Evolutionary conservation across 2,113 vertebrate species (phyloP), one percentile per base, ranked within the genome.

Genomic region (Myotis yumanensis): DNA sequence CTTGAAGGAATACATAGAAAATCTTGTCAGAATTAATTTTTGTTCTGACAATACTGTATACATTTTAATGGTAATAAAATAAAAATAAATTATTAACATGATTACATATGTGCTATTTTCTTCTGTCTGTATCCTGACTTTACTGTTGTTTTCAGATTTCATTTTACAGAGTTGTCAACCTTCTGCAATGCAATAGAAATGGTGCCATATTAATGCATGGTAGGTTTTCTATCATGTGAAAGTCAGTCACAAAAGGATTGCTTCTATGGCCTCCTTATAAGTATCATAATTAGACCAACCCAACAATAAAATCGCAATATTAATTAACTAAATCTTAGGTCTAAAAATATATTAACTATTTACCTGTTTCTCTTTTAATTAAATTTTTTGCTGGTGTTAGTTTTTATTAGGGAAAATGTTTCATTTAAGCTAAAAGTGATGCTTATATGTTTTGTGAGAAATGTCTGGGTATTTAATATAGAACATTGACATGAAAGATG

Each of bases 401-500:
- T 68, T 97, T 93, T 89, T 75, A 71, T 88, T 90, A 82, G n/a
- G 54, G 89, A 52, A 76, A 18, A 4, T 88, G 28, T 89, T n/a
- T 89, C 35, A 32, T 2, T 86, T n/a, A 86, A 30, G 48, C 3
- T 22, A 52, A 71, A 91, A n/a, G 0, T 30, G 80, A 30, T 30
- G 4, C 16, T 80, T 85, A 46, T 71, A 17, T 68, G 11, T 62
- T 1, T 37, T 64, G 15, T 48, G 20, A 75, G 51, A 51, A 91
- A 43, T 25, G 43, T 46, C 7, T 40, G 17, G 5, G 32, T 84
- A 85, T 81, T 81, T 37, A 62, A 64, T 76, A 35, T 8, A 81
- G 15, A 85, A 59, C 69, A 68, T 32, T 48, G 16, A 68, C n/a
- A 46, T 35, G 46, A 89, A 72, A 68, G 4, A 35, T 85, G 57